phyloP scores from a whole-genome alignment of 1,140 invertebrate genomes.

The Drosophila ercepeae region DNA sequence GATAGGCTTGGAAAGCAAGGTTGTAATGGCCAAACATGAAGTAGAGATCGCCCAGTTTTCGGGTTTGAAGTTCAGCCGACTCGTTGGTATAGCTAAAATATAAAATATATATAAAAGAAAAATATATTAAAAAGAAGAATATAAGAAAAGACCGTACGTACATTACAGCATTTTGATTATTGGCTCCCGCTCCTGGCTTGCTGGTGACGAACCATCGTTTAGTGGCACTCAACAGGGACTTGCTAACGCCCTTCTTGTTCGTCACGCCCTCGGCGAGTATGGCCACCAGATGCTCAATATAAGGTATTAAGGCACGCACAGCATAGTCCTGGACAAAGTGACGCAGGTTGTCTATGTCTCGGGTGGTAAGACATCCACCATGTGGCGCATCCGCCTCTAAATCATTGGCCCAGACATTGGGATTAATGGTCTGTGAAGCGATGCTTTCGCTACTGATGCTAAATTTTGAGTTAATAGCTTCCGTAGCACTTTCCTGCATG shows the following conservation, averaged over 20 bases:
- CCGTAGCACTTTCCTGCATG: conserved; percentile 79
- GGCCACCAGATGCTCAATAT: conserved; percentile 94
- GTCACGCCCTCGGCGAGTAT: conserved; percentile 93
- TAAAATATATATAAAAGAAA: not conserved
- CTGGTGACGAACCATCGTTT: conserved; percentile 97
- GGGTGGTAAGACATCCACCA: conserved; percentile 90
- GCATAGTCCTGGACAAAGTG: conserved; percentile 95
- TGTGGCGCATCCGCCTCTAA: conserved; percentile 85
- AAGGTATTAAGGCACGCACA: conserved; percentile 93
- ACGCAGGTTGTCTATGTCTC: conserved; percentile 93
- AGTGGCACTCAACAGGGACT: conserved; percentile 95
- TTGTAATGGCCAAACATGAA: conserved; percentile 98
- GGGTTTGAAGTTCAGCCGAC: conserved; percentile 95
- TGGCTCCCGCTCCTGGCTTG: conserved; percentile 89
- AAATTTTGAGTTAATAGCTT: conserved; percentile 83
- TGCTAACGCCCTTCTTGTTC: conserved; percentile 95
- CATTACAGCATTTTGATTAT: conserved; percentile 91
- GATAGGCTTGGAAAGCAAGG: conserved; percentile 95
- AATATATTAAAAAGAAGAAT: too few species aligned
- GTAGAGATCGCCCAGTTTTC: conserved; percentile 96
- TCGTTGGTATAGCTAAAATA: conserved; percentile 90
- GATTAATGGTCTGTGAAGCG: conserved; percentile 85
- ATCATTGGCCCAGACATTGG: conserved; percentile 86
- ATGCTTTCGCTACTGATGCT: conserved; percentile 86
- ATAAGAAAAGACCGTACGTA: conserved; percentile 82